Evolutionary conservation across 2,888 invertebrate species (phyloP).

Genomic region (Drosophila birchii): DNA sequence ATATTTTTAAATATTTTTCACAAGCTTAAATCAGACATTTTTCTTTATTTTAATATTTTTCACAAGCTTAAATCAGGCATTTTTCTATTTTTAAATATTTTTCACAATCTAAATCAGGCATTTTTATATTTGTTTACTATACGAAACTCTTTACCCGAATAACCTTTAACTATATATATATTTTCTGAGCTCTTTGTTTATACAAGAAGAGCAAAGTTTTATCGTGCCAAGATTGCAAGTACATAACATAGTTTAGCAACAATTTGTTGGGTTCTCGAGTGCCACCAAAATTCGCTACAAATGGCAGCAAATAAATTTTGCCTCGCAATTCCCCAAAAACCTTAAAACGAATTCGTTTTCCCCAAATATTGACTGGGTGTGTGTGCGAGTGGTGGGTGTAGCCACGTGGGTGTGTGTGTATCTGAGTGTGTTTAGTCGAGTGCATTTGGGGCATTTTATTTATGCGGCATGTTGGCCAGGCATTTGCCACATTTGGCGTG

Average conservation of each 20-base stretch:
- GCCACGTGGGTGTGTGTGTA: slow-evolving; percentile 40
- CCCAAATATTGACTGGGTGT: slow-evolving; percentile 63
- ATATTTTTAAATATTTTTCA: background rate
- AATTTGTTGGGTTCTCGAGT: slow-evolving; percentile 31
- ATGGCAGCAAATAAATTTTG: slow-evolving; percentile 46
- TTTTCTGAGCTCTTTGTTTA: slow-evolving; percentile 7
- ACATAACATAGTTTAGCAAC: slow-evolving; percentile 25
- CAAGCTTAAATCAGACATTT: background rate
- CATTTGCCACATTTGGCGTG: slow-evolving; percentile 59
- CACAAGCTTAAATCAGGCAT: background rate
- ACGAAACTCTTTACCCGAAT: background rate
- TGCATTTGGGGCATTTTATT: slow-evolving; percentile 73
- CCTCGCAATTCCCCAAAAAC: slow-evolving; percentile 28
- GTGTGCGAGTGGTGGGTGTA: slow-evolving; percentile 26
- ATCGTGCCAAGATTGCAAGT: slow-evolving; percentile 19
- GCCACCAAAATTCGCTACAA: slow-evolving; percentile 27
- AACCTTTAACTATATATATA: background rate
- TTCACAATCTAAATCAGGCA: background rate
- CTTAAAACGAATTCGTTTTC: slow-evolving; percentile 34
- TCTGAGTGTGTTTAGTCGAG: slow-evolving; percentile 58
- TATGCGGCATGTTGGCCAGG: slow-evolving; percentile 60
- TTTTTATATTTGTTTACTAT: background rate
- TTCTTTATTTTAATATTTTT: background rate
- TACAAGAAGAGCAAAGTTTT: slow-evolving; percentile 28
- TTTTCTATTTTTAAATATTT: background rate